Evolutionary conservation across 1,140 invertebrate genomes (phyloP).

Genomic region (Eufriesea mexicana): DNA sequence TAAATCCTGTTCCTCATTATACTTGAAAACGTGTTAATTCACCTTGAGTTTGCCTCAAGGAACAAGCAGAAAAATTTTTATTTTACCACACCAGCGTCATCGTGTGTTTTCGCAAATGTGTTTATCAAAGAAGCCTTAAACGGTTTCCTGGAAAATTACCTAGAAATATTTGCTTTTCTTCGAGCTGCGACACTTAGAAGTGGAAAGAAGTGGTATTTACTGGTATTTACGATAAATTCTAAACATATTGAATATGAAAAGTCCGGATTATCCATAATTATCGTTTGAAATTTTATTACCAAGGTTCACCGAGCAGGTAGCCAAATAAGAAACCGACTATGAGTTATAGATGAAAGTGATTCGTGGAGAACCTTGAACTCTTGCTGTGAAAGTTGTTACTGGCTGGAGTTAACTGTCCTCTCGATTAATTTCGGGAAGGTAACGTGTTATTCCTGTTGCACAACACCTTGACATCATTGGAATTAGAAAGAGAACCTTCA

Average conservation of each 20-base stretch:
- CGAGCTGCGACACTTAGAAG: not conserved
- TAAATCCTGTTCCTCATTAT: too few species aligned
- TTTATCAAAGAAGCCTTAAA: not conserved
- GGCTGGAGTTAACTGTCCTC: too few species aligned
- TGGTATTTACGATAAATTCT: too few species aligned
- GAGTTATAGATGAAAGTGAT: not conserved
- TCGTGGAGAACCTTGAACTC: not conserved
- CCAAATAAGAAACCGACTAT: not conserved
- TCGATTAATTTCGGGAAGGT: not conserved
- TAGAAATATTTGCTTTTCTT: not conserved
- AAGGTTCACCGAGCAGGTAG: not conserved
- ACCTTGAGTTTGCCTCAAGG: not conserved
- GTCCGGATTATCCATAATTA: not conserved
- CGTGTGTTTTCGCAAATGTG: not conserved
- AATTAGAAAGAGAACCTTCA: not conserved
- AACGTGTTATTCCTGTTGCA: not conserved
- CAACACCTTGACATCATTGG: not conserved
- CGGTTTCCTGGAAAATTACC: conserved; percentile 16
- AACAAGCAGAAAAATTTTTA: not conserved
- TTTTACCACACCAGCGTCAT: not conserved
- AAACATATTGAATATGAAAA: not conserved
- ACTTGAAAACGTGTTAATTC: not conserved
- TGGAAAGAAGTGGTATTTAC: not conserved
- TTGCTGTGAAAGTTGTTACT: conserved; percentile 10
- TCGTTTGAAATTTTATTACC: not conserved